Conservation (phyloP, 1,140 invertebrate genomes). For the Nephila pilipes region DNA sequence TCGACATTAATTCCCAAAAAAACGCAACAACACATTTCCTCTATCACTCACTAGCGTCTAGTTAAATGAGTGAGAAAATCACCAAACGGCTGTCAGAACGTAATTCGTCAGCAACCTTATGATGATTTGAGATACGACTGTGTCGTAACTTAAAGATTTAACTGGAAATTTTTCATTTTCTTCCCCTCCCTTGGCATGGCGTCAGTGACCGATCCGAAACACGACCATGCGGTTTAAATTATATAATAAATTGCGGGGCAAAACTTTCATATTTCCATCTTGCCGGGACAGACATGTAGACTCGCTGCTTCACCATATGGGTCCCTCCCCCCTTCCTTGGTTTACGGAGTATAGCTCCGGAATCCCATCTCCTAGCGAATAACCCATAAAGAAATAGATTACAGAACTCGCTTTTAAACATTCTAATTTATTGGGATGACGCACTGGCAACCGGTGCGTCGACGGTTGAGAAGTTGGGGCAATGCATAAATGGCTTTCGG, state of each 20-base stretch:
- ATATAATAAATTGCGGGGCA: slow-evolving; percentile 42
- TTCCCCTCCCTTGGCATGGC: neutral
- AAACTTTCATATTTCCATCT: slow-evolving; percentile 61
- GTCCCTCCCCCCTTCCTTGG: neutral
- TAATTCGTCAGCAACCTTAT: slow-evolving; percentile 45
- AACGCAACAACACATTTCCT: slow-evolving; percentile 13
- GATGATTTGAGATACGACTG: slow-evolving; percentile 47
- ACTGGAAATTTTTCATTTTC: neutral
- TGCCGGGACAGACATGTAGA: neutral
- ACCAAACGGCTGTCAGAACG: slow-evolving; percentile 9
- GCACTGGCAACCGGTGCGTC: slow-evolving; percentile 1
- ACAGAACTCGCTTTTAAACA: slow-evolving; percentile 69
- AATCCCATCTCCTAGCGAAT: slow-evolving; percentile 50
- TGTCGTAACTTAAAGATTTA: slow-evolving; percentile 50
- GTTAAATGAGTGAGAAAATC: slow-evolving; percentile 38
- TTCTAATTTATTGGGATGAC: slow-evolving; percentile 66
- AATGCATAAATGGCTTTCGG: slow-evolving; percentile 62
- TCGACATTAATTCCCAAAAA: slow-evolving; percentile 43
- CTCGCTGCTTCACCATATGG: slow-evolving; percentile 16
- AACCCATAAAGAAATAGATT: slow-evolving; percentile 69
- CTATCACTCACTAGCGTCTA: slow-evolving; percentile 6
- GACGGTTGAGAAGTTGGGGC: slow-evolving; percentile 3
- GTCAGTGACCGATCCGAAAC: neutral
- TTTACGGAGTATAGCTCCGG: neutral
- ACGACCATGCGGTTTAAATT: slow-evolving; percentile 13